Conservation (phyloP, 2,888 invertebrate species). For the Pseudolycoriella hygida region DNA sequence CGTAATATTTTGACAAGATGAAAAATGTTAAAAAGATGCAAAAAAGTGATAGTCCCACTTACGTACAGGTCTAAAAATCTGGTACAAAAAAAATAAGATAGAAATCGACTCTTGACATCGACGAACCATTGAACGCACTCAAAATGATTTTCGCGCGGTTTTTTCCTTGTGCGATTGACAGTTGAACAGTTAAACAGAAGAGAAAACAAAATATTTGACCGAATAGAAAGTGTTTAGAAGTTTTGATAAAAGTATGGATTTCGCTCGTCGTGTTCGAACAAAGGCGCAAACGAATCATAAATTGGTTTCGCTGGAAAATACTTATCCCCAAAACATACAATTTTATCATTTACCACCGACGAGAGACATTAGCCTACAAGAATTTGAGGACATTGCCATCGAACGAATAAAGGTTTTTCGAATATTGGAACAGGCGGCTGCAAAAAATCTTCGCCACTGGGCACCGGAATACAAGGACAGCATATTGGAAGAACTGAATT, state of each 20-base stretch:
- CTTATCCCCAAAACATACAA: slow-evolving; percentile 58
- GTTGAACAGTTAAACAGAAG: too few relatives aligned
- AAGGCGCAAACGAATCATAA: slow-evolving; percentile 17
- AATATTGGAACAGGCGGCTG: slow-evolving; percentile 53
- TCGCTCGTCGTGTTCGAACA: background rate
- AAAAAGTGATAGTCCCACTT: too few relatives aligned
- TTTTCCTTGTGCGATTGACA: too few relatives aligned
- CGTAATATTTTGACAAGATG: too few relatives aligned
- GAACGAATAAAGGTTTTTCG: slow-evolving; percentile 67
- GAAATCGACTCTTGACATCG: too few relatives aligned
- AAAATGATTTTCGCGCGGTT: too few relatives aligned
- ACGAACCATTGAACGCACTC: too few relatives aligned
- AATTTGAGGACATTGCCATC: slow-evolving; percentile 75
- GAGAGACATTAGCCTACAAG: slow-evolving; percentile 53
- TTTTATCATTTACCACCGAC: slow-evolving; percentile 62
- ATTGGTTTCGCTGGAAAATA: slow-evolving; percentile 32
- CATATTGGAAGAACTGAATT: slow-evolving; percentile 43
- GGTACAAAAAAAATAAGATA: too few relatives aligned
- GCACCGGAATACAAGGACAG: slow-evolving; percentile 50
- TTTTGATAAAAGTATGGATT: slow-evolving; percentile 2
- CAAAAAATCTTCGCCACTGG: slow-evolving; percentile 40
- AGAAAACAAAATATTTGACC: too few relatives aligned
- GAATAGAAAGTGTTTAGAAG: too few relatives aligned
- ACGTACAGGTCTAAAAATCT: too few relatives aligned
- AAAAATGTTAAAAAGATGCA: too few relatives aligned